These are phyloP conservation scores for Lepus timidus DNA, from an alignment of 2,113 vertebrate species.

Conservation along the genomic window DNA sequence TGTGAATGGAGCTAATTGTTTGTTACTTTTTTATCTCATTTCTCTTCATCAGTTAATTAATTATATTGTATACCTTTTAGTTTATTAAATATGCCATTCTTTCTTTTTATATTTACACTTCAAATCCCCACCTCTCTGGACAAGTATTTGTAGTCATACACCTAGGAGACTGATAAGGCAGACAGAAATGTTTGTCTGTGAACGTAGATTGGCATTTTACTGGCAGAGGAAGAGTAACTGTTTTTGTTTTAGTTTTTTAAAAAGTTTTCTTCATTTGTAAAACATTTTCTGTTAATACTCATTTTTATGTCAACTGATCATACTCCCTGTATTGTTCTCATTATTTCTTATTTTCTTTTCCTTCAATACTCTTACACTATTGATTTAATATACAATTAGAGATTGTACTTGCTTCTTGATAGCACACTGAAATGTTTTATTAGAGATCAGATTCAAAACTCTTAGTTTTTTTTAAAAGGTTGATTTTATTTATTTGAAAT, in stretches of 20 bases:
- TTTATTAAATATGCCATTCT: background rate
- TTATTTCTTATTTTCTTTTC: constrained; percentile 7
- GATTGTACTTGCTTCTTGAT: background rate
- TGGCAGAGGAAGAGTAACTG: background rate
- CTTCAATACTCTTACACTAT: background rate
- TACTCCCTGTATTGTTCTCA: background rate
- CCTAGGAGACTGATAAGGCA: background rate
- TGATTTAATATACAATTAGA: background rate
- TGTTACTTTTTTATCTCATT: background rate
- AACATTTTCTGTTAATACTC: background rate
- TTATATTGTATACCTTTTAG: background rate
- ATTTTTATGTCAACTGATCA: background rate
- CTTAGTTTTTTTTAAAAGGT: background rate
- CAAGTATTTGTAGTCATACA: background rate
- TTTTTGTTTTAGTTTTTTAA: background rate
- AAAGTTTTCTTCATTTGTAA: constrained; percentile 23
- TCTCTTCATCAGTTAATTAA: background rate
- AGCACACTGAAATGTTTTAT: background rate
- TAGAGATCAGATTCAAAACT: background rate
- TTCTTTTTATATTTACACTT: background rate
- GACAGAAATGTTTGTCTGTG: background rate
- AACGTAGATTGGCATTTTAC: background rate
- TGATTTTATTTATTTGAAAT: too few relatives aligned
- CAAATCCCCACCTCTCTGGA: background rate
- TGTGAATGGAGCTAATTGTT: background rate